Base-by-base conservation (phyloP, 2,113 vertebrate species). In the Zapornia atra region DNA sequence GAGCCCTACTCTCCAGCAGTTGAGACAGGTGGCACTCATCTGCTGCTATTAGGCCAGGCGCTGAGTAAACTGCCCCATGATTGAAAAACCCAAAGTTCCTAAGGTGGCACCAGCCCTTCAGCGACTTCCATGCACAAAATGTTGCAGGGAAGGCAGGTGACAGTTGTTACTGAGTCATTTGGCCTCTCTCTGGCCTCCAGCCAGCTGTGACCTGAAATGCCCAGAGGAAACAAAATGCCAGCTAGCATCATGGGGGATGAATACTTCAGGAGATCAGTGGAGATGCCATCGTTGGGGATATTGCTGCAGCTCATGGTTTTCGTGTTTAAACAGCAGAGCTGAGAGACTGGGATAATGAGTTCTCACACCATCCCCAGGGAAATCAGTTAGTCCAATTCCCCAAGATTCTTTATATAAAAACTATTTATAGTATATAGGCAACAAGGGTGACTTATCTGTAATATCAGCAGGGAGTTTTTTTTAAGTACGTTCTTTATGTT, bases 381-480 rank as follows among this genome's bases (percentile, higher is more conserved):
- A 91, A 79, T 92, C 66, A 93, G 54, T 72, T 40, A 93, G 86
- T 54, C 44, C 68, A 88, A 66, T 90, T 82, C 60, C 68, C 63
- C 68, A 80, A 70, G 64, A 83, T 70, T 83, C 46, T 59, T 90
- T 73, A 78, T 90, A 66, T 72, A 78, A 79, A 81, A 46, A 4
- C 17, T 46, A 46, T 46, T 46, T 46, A 46, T 46, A 46, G 44
- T 46, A 46, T 46, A 46, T 46, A 46, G 44, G 44, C 44, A 46
- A 17, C 44, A 46, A 18, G 44, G 44, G 44, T 46, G 44, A 46
- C 44, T 44, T 89, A 65, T 59, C 63, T 71, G 29, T 54, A 85
- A 76, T 66, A 84, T 12, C 70, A 65, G 15, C 46, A 72, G 44
- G 46, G 33, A 78, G 34, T 10, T 76, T 79, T 85, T 82, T 93